Evolutionary conservation across 2,888 invertebrate genomes (phyloP).

Genomic region (Isoperla grammatica): DNA sequence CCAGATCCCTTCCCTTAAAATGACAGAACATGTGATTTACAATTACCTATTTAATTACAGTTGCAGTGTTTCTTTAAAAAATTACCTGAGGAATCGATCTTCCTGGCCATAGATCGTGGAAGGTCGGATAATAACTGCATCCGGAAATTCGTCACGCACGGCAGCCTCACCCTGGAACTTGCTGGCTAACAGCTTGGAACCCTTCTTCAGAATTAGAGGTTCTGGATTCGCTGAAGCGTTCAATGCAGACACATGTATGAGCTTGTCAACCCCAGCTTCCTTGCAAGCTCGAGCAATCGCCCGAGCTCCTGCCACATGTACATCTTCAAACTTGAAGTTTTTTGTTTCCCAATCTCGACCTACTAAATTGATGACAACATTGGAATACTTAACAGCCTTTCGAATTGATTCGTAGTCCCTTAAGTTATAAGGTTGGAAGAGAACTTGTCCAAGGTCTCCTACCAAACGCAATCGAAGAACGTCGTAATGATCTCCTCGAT

Average conservation of each 20-base stretch:
- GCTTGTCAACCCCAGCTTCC: conserved; percentile 79
- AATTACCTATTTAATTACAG: too few relatives aligned
- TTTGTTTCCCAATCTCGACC: conserved; percentile 90
- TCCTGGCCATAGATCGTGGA: conserved; percentile 85
- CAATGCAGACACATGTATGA: conserved; percentile 87
- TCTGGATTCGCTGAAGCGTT: conserved; percentile 69
- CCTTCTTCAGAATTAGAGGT: conserved; percentile 60
- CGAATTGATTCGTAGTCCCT: conserved; percentile 80
- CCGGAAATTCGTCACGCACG: conserved; percentile 91
- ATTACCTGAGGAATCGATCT: conserved; percentile 66
- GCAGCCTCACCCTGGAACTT: conserved; percentile 85
- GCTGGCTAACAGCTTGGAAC: conserved; percentile 68
- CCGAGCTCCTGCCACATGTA: conserved; percentile 79
- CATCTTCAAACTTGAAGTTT: conserved; percentile 81
- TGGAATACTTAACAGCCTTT: conserved; percentile 86
- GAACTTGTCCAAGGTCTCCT: conserved; percentile 94
- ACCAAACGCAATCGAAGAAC: conserved; percentile 70
- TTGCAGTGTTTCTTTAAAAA: too few relatives aligned
- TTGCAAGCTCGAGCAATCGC: conserved; percentile 70
- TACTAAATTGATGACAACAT: conserved; percentile 93
- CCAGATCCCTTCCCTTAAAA: too few relatives aligned
- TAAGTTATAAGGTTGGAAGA: conserved; percentile 80
- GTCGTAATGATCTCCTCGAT: conserved; percentile 81
- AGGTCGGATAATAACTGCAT: conserved; percentile 91
- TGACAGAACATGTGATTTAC: too few relatives aligned